phyloP scores from a whole-genome alignment of 2,113 vertebrate species.

The Oryctolagus cuniculus region mOryCun1.1 NC_091445.1:32997501-32998000 shows the following conservation, averaged over 20 bases:
- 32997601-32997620: neutral
- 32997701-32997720: neutral
- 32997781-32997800: neutral
- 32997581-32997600: neutral
- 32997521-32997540: no score
- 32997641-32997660: neutral
- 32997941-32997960: neutral
- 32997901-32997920: rapidly evolving
- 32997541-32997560: neutral
- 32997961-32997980: neutral
- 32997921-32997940: neutral
- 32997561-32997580: neutral
- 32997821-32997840: neutral
- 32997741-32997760: neutral
- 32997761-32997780: neutral
- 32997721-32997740: neutral
- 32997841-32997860: rapidly evolving
- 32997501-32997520: no score
- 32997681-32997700: neutral
- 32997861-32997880: neutral
- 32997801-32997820: neutral
- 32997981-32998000: neutral
- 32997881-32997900: neutral
- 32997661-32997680: neutral
- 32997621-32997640: neutral